Percentiles rank a stretch among this genome's conserved stretches.
phyloP scores from a whole-genome alignment of 2,113 vertebrate species.

The Thunnus maccoyii region DNA sequence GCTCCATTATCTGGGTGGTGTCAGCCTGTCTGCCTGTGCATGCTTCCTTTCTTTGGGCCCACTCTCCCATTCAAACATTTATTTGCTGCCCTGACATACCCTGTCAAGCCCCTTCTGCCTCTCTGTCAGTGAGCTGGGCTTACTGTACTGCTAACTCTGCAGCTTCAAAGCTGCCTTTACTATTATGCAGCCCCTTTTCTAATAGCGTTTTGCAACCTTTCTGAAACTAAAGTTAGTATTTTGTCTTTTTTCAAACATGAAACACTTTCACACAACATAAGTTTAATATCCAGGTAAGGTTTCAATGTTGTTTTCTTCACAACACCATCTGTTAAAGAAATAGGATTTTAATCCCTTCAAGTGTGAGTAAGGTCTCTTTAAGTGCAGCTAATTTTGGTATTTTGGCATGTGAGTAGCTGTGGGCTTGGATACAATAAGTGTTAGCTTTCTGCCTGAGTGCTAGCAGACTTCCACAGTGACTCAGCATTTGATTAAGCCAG shows the following conservation, averaged over 20 bases:
- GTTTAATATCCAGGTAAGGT: background rate
- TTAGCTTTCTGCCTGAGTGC: slow-evolving; percentile 1
- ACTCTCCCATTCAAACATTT: slow-evolving; percentile 79
- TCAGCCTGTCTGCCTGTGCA: slow-evolving; percentile 72
- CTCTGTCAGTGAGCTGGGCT: slow-evolving; percentile 61
- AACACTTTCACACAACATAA: background rate
- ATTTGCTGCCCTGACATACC: slow-evolving; percentile 72
- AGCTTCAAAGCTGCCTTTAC: slow-evolving; percentile 37
- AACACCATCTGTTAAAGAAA: background rate
- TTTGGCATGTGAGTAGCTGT: background rate
- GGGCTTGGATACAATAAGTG: background rate
- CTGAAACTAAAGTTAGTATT: background rate
- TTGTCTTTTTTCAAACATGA: background rate
- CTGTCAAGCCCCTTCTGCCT: slow-evolving; percentile 67
- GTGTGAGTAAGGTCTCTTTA: background rate
- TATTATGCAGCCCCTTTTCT: slow-evolving; percentile 10
- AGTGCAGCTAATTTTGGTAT: background rate
- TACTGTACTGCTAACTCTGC: slow-evolving; percentile 57
- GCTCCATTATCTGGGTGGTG: slow-evolving; percentile 80
- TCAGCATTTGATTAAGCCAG: slow-evolving; percentile 65
- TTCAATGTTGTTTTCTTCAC: background rate
- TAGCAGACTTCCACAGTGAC: slow-evolving; percentile 28
- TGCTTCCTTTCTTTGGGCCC: slow-evolving; percentile 63
- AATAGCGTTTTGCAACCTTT: background rate
- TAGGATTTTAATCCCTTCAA: background rate